Base-by-base conservation (phyloP, 1,140 invertebrate species). In the Bombus turneri region DNA sequence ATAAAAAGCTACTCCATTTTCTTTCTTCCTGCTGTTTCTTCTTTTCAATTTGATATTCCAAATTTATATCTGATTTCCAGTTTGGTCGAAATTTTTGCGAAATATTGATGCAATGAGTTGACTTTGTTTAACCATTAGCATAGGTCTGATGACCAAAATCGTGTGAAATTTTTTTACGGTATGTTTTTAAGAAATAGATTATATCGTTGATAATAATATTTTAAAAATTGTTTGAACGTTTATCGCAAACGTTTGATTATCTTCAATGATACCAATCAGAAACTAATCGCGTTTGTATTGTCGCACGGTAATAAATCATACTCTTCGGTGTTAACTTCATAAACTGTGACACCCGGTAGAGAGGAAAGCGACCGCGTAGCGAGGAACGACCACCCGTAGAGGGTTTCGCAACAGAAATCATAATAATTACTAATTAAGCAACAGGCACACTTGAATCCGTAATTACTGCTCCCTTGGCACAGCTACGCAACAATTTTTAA, bases 391-490 rank as follows among this genome's bases (percentile, higher is more conserved):
- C 28, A 15, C 8, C n/a, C 43, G 62, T 15, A 57, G 22, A 15
- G 5, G n/a, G 25, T n/a, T 85, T 47, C 39, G 41, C 31, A 39
- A 47, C 72, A 75, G 59, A 74, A 85, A 74, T 85, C 78, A 22
- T 74, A 74, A 68, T 85, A 85, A 85, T 81, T 74, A 74, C 78
- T 85, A 85, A 85, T 85, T 85, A 85, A 74, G 78, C 69, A 85
- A 85, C 83, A 81, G 78, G 83, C 83, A 15, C 59, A 73, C 77
- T 85, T 74, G 78, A 81, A 85, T 57, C 43, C 43, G 69, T 85
- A 81, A 81, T 85, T 81, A 74, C 78, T 57, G 41, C 34, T 53
- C 43, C 31, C 39, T 39, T 39, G 43, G 47, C 77, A 64, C 57
- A 64, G 31, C 34, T 22, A 47, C 41, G 76, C 34, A 62, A 57